These are phyloP conservation scores for Ictalurus furcatus DNA, from an alignment of 2,113 vertebrate genomes.

Conservation along the genomic window DNA sequence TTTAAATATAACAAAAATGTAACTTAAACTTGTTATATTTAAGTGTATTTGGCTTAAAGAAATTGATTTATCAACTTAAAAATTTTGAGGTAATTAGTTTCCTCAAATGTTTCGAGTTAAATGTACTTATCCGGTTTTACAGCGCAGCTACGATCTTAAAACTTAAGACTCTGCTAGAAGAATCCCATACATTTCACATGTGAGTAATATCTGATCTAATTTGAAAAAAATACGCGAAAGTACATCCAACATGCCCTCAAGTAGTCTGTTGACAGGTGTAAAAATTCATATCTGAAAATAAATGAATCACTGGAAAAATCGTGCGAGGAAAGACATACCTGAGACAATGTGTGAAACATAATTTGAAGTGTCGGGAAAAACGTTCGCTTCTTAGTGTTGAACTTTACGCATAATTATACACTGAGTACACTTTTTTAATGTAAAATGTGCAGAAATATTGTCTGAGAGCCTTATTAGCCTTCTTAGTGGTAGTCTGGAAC, in stretches of 20 bases:
- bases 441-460: background rate
- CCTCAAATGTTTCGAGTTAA: too few species aligned
- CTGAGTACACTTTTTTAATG: background rate
- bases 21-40: too few species aligned
- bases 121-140: too few species aligned
- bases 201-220: background rate
- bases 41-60: too few species aligned
- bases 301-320: background rate
- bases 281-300: background rate
- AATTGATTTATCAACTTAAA: too few species aligned
- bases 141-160: too few species aligned
- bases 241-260: too few species aligned
- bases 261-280: too few species aligned
- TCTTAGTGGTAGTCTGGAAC: background rate
- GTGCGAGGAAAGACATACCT: background rate
- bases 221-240: too few species aligned
- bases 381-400: background rate
- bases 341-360: background rate
- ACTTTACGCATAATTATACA: background rate
- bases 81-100: too few species aligned
- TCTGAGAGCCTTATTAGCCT: background rate
- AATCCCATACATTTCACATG: too few species aligned
- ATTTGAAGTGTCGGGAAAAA: background rate
- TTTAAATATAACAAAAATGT: too few species aligned
- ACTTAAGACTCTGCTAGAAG: background rate